Base-by-base conservation (phyloP, 1,140 invertebrate genomes). In the Pseudomyrmex pallidus region DNA sequence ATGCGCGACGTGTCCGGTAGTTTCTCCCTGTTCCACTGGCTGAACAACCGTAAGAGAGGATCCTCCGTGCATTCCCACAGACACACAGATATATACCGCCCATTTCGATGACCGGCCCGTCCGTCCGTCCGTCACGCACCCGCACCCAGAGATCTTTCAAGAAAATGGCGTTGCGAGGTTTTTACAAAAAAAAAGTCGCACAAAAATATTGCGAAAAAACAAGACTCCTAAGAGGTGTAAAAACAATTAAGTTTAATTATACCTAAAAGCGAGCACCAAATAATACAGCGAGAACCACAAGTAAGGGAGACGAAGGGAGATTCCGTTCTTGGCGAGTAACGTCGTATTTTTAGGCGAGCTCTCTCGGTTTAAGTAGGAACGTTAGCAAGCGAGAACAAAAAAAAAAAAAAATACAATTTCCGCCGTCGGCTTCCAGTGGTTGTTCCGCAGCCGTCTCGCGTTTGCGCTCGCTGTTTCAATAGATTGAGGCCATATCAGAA, bases 21-120 rank as follows among this genome's bases (percentile, higher is more conserved):
- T 90, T 90, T 90, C 89, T 90, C 88, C 85, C 88, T 90, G 89
- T 90, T 90, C 89, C 89, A 87, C 61, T 90, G 88, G 74, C 83
- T 90, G 87, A 88, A 76, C 76, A 78, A 52, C 67, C 67, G 68
- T 35, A 64, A 63, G 63, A 54, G 68, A 35, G 63, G 61, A 70
- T 87, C 9, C 59, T 87, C 9, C 59, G 66, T 44, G 86, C 76
- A 68, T 84, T 73, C 82, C 59, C 85, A 68, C 54, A 80, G 76
- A 66, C 68, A 48, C 57, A 35, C 35, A 17, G 17, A 72, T 54
- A 35, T 35, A 35, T 35, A 35, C 35, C 35, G 48, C 44, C 44
- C 76, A 70, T 80, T 72, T 80, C 44, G 67, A 80, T 20, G 66
- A 70, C 76, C 44, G 54, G 7, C 25, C 25, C 25, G 25, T 25